Conservation (phyloP, 2,113 vertebrate genomes). For the Struthidea cinerea region DNA sequence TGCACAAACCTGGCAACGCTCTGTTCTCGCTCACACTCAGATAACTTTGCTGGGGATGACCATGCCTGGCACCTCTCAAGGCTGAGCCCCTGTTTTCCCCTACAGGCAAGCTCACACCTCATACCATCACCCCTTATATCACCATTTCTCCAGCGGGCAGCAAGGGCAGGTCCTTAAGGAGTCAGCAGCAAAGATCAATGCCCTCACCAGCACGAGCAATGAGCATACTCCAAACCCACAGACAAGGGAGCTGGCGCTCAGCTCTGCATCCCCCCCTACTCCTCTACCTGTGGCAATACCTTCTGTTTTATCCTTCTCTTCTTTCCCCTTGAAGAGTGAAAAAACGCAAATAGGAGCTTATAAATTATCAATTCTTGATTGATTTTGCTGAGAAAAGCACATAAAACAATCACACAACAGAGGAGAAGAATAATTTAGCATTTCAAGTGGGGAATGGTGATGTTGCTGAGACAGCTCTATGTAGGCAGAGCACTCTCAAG, state of each 20-base stretch:
- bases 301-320: neutral
- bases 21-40: neutral
- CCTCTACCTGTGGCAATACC: neutral
- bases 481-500: neutral
- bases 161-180: neutral
- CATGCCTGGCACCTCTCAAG: neutral
- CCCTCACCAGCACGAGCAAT: neutral
- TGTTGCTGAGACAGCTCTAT: slow-evolving; percentile 52
- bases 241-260: neutral
- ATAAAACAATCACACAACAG: slow-evolving; percentile 12
- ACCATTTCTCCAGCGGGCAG: neutral
- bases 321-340: slow-evolving; percentile 3
- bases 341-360: slow-evolving; percentile 43
- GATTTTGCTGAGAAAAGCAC: slow-evolving; percentile 65
- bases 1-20: neutral
- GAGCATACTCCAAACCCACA: neutral
- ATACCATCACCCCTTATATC: neutral
- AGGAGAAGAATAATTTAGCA: slow-evolving; percentile 47
- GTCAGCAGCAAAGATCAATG: neutral
- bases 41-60: neutral
- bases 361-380: slow-evolving; percentile 66
- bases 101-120: neutral
- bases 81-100: neutral
- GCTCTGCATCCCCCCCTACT: neutral
- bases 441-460: neutral